phyloP scores from a whole-genome alignment of 2,888 invertebrate genomes.

The Clivina fossor region DNA sequence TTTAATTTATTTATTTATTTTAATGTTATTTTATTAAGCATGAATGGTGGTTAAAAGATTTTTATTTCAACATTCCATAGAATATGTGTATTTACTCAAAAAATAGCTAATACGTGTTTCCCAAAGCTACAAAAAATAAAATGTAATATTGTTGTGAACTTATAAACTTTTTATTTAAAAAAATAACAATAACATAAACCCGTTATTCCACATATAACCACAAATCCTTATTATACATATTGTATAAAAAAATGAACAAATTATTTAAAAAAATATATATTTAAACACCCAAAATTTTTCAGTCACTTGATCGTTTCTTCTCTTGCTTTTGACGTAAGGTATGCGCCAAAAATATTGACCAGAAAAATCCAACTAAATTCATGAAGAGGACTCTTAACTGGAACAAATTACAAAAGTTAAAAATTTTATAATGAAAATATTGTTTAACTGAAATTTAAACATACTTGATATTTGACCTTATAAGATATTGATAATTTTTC shows the following conservation, averaged over 20 bases:
- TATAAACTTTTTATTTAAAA: slow-evolving; percentile 46
- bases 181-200: slow-evolving; percentile 21
- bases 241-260: slow-evolving; percentile 1
- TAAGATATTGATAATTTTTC: no score
- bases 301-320: slow-evolving; percentile 1
- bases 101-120: slow-evolving; percentile 27
- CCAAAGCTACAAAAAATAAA: slow-evolving; percentile 44
- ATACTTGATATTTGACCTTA: no score
- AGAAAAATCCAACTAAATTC: slow-evolving; percentile 76
- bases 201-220: background rate
- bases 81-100: slow-evolving; percentile 24
- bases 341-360: slow-evolving; percentile 74
- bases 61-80: slow-evolving; percentile 19
- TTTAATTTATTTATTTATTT: slow-evolving; percentile 10
- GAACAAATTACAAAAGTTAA: slow-evolving; percentile 48
- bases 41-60: no score
- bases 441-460: no score
- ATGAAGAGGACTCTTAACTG: slow-evolving; percentile 74
- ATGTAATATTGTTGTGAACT: slow-evolving; percentile 56
- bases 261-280: slow-evolving; percentile 23
- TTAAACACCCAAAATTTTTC: slow-evolving; percentile 4
- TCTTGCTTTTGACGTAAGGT: slow-evolving; percentile 60
- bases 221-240: background rate
- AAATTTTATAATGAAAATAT: no score
- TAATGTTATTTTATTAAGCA: slow-evolving; percentile 26